Conservation (phyloP, 30 jellyfish, hydroid and myxozoan genomes). For the Turritopsis dohrnii region DNA sequence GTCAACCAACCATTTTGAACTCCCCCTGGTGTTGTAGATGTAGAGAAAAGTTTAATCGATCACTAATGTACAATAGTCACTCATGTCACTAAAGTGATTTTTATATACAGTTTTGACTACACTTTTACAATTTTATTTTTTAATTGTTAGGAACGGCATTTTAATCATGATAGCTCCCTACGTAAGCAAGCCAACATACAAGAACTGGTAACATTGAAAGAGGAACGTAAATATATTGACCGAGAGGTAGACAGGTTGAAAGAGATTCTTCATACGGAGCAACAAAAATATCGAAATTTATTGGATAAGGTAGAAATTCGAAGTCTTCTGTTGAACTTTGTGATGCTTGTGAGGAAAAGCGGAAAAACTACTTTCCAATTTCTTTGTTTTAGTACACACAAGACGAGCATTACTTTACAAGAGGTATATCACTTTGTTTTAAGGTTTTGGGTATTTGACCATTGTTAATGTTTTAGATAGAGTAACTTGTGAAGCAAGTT, state of each 20-base stretch:
- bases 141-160: constrained; percentile 55
- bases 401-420: constrained; percentile 51
- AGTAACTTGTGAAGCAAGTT: no score
- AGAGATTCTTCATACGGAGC: constrained; percentile 50
- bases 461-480: no score
- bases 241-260: constrained; percentile 61
- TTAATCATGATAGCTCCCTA: constrained; percentile 49
- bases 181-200: constrained; percentile 80
- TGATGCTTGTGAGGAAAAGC: not conserved
- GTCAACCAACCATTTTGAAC: no score
- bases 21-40: no score
- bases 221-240: constrained; percentile 48
- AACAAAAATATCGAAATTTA: constrained; percentile 51
- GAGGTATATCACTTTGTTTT: no score
- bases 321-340: not conserved
- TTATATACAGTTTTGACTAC: not conserved
- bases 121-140: not conserved
- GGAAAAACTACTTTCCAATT: not conserved
- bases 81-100: no score
- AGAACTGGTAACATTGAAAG: constrained; percentile 77
- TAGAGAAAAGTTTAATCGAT: no score
- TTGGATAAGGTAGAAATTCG: constrained; percentile 47
- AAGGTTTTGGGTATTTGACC: no score
- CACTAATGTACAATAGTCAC: no score
- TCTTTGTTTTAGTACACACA: constrained; percentile 27